Evolutionary conservation across 2,797 vertebrate genomes (phyloP).

Genomic region (Acanthiza pusilla): DNA sequence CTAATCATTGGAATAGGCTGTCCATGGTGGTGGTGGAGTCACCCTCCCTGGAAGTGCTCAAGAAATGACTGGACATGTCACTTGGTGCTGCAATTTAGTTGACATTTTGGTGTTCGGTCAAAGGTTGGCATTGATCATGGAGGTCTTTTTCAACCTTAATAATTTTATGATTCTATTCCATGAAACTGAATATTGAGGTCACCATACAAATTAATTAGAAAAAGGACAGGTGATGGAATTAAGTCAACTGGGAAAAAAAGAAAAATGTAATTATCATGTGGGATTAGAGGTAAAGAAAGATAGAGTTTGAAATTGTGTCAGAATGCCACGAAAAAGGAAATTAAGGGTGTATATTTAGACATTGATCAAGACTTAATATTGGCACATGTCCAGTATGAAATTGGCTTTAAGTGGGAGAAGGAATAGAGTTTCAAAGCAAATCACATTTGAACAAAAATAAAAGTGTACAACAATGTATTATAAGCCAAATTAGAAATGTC

Average conservation of each 20-base stretch:
- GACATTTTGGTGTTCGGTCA: background rate
- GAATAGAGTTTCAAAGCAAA: background rate
- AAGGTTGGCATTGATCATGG: background rate
- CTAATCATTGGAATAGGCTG: background rate
- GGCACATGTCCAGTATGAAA: background rate
- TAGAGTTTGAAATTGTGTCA: background rate
- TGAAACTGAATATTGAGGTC: background rate
- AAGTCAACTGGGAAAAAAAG: background rate
- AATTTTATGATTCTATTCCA: background rate
- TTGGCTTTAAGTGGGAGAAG: background rate
- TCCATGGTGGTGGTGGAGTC: background rate
- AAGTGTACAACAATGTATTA: background rate
- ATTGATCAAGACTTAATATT: background rate
- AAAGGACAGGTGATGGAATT: background rate
- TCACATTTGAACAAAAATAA: background rate
- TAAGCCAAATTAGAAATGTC: background rate
- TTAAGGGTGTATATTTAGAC: background rate
- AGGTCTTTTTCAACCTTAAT: background rate
- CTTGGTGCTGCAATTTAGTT: background rate
- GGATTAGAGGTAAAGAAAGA: background rate
- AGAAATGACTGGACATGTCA: background rate
- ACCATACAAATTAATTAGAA: background rate
- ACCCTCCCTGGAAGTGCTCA: background rate
- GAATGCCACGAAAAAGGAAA: background rate
- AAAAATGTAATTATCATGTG: background rate